A percentile compares a stretch with the other conserved stretches of the same genome.
Conservation (phyloP, 2,888 invertebrate species). For the Fragum sueziense region DNA sequence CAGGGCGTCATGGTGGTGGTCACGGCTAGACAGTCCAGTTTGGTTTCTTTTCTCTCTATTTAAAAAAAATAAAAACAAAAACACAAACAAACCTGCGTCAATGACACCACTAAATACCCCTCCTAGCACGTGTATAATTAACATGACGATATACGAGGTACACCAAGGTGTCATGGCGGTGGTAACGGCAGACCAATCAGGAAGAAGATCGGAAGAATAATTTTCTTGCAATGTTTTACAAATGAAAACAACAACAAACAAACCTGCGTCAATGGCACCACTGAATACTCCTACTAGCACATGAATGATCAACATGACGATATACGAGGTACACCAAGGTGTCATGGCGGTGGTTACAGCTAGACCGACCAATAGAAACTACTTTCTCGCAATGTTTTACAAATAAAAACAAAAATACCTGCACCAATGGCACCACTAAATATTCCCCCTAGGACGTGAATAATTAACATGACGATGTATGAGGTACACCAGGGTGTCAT, state of each 20-base stretch:
- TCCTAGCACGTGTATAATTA: conserved; percentile 72
- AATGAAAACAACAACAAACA: no score
- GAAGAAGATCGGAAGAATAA: no score
- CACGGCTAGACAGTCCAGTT: conserved; percentile 78
- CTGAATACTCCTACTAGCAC: conserved; percentile 76
- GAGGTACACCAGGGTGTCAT: conserved; percentile 80
- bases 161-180: conserved; percentile 81
- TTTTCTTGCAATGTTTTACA: no score
- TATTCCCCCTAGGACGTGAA: conserved; percentile 74
- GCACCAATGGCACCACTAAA: conserved; percentile 79
- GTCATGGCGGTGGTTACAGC: conserved; percentile 77
- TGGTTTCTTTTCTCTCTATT: no score
- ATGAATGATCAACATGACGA: conserved; percentile 73
- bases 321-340: conserved; percentile 80
- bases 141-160: conserved; percentile 72
- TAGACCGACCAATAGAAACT: conserved; percentile 78
- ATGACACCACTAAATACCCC: conserved; percentile 80
- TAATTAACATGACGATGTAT: conserved; percentile 73
- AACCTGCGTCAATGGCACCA: conserved; percentile 77
- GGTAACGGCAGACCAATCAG: conserved; percentile 78
- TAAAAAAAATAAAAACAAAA: no score
- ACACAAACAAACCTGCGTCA: conserved; percentile 70
- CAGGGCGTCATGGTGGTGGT: conserved; percentile 80
- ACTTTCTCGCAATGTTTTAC: no score
- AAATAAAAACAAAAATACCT: no score